Conservation (phyloP, 2,888 invertebrate species). For the Girardia tigrina region DNA sequence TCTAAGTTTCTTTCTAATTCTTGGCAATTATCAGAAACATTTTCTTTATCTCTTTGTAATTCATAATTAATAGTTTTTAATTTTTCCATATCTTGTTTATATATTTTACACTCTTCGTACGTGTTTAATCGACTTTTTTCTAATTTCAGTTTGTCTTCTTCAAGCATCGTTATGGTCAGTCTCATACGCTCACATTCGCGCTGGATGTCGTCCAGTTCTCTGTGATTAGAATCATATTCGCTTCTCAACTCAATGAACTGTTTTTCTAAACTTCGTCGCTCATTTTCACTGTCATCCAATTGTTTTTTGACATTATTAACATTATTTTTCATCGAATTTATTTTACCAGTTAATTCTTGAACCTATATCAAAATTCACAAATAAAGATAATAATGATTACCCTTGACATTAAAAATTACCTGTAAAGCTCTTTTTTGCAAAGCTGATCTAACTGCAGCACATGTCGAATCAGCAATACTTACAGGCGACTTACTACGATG, state of each 20-base stretch:
- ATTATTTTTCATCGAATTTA: constrained; percentile 6
- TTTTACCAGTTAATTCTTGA: constrained; percentile 2
- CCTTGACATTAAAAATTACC: constrained; percentile 55
- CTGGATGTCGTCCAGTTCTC: constrained; percentile 44
- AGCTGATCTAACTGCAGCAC: constrained; percentile 82
- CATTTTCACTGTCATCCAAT: constrained; percentile 28
- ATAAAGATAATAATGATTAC: background rate
- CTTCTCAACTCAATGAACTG: constrained; percentile 15
- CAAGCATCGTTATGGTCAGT: constrained; percentile 39
- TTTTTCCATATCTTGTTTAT: constrained; percentile 39
- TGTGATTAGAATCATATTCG: constrained; percentile 9
- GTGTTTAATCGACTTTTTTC: constrained; percentile 46
- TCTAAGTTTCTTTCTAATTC: constrained; percentile 60
- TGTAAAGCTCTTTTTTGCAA: constrained; percentile 80
- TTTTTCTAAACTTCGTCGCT: constrained; percentile 26
- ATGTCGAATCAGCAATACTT: constrained; percentile 77
- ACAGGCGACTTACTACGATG: constrained; percentile 59
- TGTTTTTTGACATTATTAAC: constrained; percentile 6
- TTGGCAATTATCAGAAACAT: constrained; percentile 65
- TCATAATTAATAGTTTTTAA: constrained; percentile 49
- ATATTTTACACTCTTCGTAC: constrained; percentile 47
- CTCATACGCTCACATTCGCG: constrained; percentile 47
- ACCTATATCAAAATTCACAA: background rate
- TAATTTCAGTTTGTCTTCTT: constrained; percentile 46
- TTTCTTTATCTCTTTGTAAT: constrained; percentile 67